Base-by-base conservation (phyloP, 64 coral and sea anemone genomes). In the Pachyseris speciosa region DNA sequence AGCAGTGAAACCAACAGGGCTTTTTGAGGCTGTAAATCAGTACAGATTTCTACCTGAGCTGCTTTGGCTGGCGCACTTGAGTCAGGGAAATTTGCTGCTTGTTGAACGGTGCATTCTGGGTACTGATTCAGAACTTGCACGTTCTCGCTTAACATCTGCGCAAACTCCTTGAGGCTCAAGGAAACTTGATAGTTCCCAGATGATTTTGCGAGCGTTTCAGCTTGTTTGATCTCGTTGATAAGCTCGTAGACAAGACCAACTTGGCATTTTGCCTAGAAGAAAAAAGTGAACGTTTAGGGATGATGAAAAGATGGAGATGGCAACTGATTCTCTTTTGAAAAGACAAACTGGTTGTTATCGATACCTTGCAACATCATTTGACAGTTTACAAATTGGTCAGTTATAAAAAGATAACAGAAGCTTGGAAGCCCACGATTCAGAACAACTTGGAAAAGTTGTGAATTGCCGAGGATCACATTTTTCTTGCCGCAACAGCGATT, bases 61-160 rank as follows among this genome's bases (percentile, higher is more conserved):
- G 64, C 64, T 25, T 67, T 67, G 9, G 64, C 64, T 25, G 64
- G 64, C 7, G 64, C 64, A 7, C 64, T 67, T 36, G 64, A 67
- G 64, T 67, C 64, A 13, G 64, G 64, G 16, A 67, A 67, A 67
- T 67, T 67, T 34, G 64, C 64, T 13, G 64, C 28, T 67, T 67
- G 27, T 13, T 67, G 64, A 10, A 67, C 7, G 28, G 64, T 67
- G 64, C 64, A 67, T 67, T 67, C 64, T 67, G 64, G 64, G 64
- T 67, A 32, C 7, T 33, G 28, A 67, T 67, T 36, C 31, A 67
- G 13, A 16, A 33, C 64, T 67, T 67, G 64, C 5, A 67, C 64
- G 36, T 67, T 67, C 31, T 67, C 64, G 36, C 64, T 67, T 32
- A 67, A 33, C 64, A 67, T 67, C 64, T 67, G 64, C 29, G 64